Evolutionary conservation across 2,113 vertebrate genomes (phyloP).

Genomic region (Pseudopodoces humilis): DNA sequence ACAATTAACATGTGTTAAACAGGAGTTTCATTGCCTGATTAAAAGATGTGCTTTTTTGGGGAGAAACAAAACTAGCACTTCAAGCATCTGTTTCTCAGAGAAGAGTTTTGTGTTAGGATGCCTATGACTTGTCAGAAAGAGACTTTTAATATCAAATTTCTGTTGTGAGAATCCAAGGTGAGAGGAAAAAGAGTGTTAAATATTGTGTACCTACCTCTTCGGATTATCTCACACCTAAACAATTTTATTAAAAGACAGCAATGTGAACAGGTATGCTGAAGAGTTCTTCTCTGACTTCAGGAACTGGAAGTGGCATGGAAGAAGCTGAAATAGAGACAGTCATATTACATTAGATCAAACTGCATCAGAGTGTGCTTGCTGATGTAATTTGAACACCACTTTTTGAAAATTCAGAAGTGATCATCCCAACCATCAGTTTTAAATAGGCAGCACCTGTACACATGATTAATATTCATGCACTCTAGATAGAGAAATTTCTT

Average conservation of each 20-base stretch:
- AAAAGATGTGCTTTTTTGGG: fast-evolving
- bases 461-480: neutral
- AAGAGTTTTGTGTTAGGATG: neutral
- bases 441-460: neutral
- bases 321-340: neutral
- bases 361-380: neutral
- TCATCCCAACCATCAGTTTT: neutral
- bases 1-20: neutral
- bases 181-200: neutral
- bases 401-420: neutral
- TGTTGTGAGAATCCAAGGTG: neutral
- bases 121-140: neutral
- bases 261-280: neutral
- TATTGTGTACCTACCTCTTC: neutral
- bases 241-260: neutral
- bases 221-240: neutral
- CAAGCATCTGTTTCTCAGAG: neutral
- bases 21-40: neutral
- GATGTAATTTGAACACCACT: neutral
- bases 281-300: neutral
- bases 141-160: neutral
- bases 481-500: neutral
- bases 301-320: neutral
- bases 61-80: neutral
- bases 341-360: neutral